Base-by-base conservation (phyloP, 2,888 invertebrate genomes). In the Drosophila borborema region DNA sequence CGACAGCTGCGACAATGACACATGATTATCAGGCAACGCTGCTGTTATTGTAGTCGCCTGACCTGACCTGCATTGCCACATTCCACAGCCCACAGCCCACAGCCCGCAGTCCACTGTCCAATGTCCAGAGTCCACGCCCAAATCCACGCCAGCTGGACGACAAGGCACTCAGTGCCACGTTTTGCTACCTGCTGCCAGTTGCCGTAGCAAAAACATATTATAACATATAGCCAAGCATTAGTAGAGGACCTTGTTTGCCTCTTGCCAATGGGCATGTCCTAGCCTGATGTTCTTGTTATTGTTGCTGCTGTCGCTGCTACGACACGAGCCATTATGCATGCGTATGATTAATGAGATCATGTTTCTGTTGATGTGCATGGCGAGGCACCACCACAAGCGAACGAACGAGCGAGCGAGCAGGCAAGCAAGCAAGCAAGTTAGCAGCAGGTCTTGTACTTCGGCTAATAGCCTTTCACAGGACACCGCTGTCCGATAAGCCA, bases 271-370 rank as follows among this genome's bases (percentile, higher is more conserved):
- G 66, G 59, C 64, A 54, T 65, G 70, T 69, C 34, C 36, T 55
- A 38, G 16, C 31, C 55, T 58, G 56, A 51, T 74, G 43, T 72
- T 68, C 48, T 54, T 68, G 28, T 9, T 66, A 41, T 28, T 71
- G 61, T 36, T 60, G 34, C 36, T 59, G 59, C 45, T 71, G 68
- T 53, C 60, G 48, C 64, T 75, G 75, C 60, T 78, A 76, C 36
- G 72, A 88, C 88, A 85, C 77, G 74, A 75, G 60, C 86, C 86
- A 88, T 85, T 84, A 84, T 84, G 83, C 83, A 85, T 86, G 79
- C 86, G 77, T 86, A 85, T 85, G 85, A 85, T 85, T 85, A 85
- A 85, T 85, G 85, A 86, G 89, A 79, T 88, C 85, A 88, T 83
- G 89, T 86, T 88, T 73, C 80, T 75, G 87, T 82, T 77, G 82